phyloP scores from a whole-genome alignment of 64 coral and sea anemone genomes.

The Montipora efflorescens region DNA sequence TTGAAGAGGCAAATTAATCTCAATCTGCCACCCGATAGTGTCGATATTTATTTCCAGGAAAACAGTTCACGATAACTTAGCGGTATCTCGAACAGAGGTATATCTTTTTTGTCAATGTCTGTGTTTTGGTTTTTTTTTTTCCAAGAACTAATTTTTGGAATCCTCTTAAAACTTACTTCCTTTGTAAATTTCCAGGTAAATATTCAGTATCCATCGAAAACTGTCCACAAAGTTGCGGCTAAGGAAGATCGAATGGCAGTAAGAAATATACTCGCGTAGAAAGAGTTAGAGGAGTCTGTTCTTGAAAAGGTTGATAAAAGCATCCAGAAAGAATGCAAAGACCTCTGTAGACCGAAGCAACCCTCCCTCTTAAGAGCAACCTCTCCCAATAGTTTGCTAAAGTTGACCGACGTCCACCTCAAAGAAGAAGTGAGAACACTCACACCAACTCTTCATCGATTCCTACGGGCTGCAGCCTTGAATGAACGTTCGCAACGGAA shows the following conservation, averaged over 20 bases:
- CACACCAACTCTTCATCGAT: not conserved
- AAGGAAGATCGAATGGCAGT: too few relatives aligned
- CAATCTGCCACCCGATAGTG: not conserved
- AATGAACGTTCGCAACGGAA: not conserved
- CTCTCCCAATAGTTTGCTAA: not conserved
- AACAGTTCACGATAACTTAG: not conserved
- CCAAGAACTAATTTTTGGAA: not conserved
- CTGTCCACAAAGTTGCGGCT: not conserved
- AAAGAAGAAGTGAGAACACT: not conserved
- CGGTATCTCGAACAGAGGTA: conserved; percentile 13
- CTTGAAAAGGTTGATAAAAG: not conserved
- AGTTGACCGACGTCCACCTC: not conserved
- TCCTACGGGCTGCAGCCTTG: not conserved
- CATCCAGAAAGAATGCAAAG: not conserved
- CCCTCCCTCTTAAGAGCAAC: not conserved
- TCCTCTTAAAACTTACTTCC: not conserved
- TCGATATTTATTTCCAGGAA: not conserved
- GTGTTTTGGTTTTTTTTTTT: not conserved
- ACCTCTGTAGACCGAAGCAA: not conserved
- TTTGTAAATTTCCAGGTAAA: not conserved
- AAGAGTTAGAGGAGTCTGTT: too few relatives aligned
- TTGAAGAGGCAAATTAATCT: not conserved
- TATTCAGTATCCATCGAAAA: not conserved
- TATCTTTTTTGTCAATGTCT: not conserved
- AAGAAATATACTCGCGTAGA: too few relatives aligned